These are phyloP conservation scores for Acinonyx jubatus DNA, from an alignment of 2,113 vertebrate species.

Conservation along the genomic window DNA sequence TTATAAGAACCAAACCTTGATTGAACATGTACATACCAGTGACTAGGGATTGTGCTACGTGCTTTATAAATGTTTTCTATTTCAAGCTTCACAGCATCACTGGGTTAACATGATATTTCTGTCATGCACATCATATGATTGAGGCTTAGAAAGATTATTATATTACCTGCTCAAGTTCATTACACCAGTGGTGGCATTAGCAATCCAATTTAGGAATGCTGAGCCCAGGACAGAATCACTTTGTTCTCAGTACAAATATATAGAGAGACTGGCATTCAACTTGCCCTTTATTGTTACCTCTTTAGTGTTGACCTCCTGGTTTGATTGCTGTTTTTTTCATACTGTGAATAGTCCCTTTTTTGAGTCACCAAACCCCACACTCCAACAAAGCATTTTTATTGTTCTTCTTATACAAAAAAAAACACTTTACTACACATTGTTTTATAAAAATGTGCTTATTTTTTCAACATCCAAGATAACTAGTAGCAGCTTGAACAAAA, in stretches of 20 bases:
- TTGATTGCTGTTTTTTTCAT: neutral
- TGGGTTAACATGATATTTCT: neutral
- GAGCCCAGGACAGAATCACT: neutral
- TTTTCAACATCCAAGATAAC: neutral
- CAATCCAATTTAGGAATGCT: neutral
- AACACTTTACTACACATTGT: neutral
- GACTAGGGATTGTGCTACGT: neutral
- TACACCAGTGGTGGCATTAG: neutral
- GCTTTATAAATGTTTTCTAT: slow-evolving; percentile 5
- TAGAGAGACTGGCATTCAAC: neutral
- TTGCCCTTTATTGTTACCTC: neutral
- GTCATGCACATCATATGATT: neutral
- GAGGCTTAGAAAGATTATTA: neutral
- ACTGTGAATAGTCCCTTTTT: neutral
- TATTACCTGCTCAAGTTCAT: neutral
- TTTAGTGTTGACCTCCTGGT: neutral
- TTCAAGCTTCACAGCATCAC: neutral
- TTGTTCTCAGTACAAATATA: neutral
- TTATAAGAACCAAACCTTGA: neutral
- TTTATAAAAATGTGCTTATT: neutral
- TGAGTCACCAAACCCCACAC: neutral
- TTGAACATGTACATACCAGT: neutral
- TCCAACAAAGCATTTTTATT: neutral
- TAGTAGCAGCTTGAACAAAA: neutral
- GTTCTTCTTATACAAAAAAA: neutral